Conservation (phyloP, 2,113 vertebrate genomes). For the Psammodynastes pulverulentus region DNA sequence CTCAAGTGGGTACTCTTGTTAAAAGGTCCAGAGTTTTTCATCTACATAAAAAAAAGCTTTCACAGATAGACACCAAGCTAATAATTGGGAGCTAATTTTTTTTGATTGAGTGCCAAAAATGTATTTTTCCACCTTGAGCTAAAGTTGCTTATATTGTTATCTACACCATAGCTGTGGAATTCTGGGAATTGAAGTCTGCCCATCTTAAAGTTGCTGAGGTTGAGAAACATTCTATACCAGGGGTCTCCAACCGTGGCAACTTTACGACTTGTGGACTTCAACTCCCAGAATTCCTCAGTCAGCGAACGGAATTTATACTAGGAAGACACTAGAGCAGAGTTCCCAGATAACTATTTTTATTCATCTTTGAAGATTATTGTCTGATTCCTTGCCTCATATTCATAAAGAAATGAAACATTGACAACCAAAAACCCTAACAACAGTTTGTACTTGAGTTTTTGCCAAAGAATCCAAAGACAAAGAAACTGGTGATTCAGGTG, state of each 20-base stretch:
- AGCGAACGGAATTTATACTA: too few species aligned
- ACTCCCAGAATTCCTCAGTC: too few species aligned
- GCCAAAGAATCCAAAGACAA: neutral
- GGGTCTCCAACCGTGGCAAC: too few species aligned
- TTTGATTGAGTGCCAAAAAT: slow-evolving; percentile 3
- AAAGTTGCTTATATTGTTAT: neutral
- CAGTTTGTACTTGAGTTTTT: neutral
- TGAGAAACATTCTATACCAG: neutral
- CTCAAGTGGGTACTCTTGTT: neutral
- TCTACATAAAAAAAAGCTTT: neutral
- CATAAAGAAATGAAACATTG: neutral
- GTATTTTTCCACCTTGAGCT: rapidly evolving
- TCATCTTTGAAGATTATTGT: neutral
- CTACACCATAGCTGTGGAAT: neutral
- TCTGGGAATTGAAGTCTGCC: neutral
- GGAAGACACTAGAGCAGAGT: neutral
- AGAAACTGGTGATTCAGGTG: neutral
- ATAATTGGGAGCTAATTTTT: rapidly evolving
- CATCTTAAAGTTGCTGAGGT: neutral
- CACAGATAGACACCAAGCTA: neutral
- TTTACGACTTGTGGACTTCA: too few species aligned
- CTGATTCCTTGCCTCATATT: neutral
- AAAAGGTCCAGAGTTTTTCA: slow-evolving; percentile 14
- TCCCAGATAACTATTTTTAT: neutral
- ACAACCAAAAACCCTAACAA: neutral